Conservation (phyloP, 2,888 invertebrate species). For the Sinhomidia bicolor region DNA sequence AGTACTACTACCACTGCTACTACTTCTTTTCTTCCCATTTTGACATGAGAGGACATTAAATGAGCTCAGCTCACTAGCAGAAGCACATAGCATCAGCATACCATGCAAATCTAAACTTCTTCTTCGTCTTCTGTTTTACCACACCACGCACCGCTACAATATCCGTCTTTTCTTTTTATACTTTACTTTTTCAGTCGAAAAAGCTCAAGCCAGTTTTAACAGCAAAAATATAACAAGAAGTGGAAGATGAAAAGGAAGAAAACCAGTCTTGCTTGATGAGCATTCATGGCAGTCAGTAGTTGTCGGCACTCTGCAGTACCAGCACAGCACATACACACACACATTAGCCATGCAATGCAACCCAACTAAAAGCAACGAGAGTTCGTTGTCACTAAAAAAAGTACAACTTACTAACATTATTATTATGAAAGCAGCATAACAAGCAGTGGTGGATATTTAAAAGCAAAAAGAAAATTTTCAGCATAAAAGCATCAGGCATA, state of each 20-base stretch:
- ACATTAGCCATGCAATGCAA: background rate
- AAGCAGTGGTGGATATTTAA: background rate
- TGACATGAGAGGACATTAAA: conserved; percentile 65
- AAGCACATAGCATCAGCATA: conserved; percentile 37
- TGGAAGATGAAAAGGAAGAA: too few species aligned
- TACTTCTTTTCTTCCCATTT: background rate
- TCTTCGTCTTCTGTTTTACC: background rate
- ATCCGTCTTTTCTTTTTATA: background rate
- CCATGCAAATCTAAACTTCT: background rate
- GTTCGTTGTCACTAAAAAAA: conserved; percentile 60
- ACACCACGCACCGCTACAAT: background rate
- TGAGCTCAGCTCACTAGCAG: background rate
- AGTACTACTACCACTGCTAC: background rate
- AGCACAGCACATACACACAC: too few species aligned
- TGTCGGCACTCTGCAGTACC: background rate
- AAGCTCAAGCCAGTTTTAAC: conserved; percentile 6
- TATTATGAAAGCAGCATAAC: background rate
- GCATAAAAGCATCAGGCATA: conserved; percentile 30
- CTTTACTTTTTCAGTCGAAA: background rate
- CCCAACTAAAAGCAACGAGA: background rate
- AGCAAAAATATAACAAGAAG: background rate
- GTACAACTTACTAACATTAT: background rate
- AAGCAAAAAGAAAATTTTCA: conserved; percentile 50
- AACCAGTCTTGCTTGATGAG: background rate
- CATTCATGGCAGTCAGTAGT: too few species aligned